These are phyloP conservation scores for Rachycentron canadum DNA, from an alignment of 2,797 vertebrate species.

Conservation along the genomic window DNA sequence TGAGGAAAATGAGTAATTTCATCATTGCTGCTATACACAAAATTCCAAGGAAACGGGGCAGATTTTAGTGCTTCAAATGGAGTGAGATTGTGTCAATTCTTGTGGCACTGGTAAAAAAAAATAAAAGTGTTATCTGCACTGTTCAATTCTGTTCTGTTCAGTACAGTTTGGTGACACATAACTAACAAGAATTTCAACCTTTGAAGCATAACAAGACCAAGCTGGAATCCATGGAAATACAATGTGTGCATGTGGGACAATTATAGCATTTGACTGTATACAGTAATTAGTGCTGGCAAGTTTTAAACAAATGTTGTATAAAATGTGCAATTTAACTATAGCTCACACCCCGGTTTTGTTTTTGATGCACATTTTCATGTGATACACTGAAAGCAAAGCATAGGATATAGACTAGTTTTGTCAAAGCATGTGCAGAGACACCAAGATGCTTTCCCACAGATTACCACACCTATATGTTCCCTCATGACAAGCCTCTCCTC, in stretches of 20 bases:
- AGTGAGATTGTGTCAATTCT: neutral
- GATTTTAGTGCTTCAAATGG: neutral
- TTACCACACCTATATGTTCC: conserved; percentile 57
- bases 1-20: neutral
- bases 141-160: conserved; percentile 3
- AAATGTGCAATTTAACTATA: conserved; percentile 6
- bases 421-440: conserved; percentile 39
- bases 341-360: conserved; percentile 1
- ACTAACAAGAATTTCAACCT: conserved; percentile 11
- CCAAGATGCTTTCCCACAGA: conserved; percentile 58
- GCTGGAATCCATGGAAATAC: conserved; percentile 12
- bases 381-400: neutral
- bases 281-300: conserved; percentile 18
- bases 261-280: conserved; percentile 26
- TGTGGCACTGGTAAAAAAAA: neutral
- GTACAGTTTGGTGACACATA: too few relatives aligned
- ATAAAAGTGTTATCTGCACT: neutral
- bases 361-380: neutral
- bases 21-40: neutral
- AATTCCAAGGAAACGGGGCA: neutral
- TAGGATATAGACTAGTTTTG: conserved; percentile 22
- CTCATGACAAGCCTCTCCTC: conserved; percentile 48
- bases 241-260: conserved; percentile 17
- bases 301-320: conserved; percentile 37
- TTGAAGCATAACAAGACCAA: conserved; percentile 14